phyloP scores from a whole-genome alignment of 1,140 invertebrate genomes.

The Oryzaephilus surinamensis region DNA sequence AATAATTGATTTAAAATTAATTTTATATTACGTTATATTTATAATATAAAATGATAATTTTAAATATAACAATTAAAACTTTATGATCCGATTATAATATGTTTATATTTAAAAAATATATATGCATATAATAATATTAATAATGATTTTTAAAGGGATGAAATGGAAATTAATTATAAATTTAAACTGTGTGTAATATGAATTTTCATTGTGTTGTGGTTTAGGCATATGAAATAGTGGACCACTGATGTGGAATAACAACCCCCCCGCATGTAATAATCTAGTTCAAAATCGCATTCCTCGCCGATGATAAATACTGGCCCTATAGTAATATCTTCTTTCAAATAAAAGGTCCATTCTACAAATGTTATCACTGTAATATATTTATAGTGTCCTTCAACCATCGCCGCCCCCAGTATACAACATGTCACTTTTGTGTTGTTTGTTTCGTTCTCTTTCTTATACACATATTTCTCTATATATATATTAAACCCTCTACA shows the following conservation, averaged over 20 bases:
- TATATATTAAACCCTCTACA: not conserved
- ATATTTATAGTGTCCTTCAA: slow-evolving; percentile 23
- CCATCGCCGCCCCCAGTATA: slow-evolving; percentile 11
- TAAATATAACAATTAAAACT: too few relatives aligned
- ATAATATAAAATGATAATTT: too few relatives aligned
- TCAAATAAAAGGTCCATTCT: slow-evolving; percentile 20
- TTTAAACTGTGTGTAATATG: too few relatives aligned
- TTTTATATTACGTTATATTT: too few relatives aligned
- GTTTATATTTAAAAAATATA: too few relatives aligned
- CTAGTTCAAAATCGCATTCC: slow-evolving; percentile 22
- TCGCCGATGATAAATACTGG: slow-evolving; percentile 23
- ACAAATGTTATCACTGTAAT: slow-evolving; percentile 23
- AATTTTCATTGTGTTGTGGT: slow-evolving; percentile 7
- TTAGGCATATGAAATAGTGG: slow-evolving; percentile 11
- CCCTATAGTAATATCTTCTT: slow-evolving; percentile 12
- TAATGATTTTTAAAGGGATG: too few relatives aligned
- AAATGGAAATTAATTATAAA: slow-evolving; percentile 12
- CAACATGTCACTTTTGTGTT: too few relatives aligned
- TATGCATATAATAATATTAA: too few relatives aligned
- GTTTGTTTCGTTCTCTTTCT: too few relatives aligned
- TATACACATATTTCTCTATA: too few relatives aligned
- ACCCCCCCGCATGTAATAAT: slow-evolving; percentile 16
- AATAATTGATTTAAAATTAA: too few relatives aligned
- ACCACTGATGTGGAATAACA: slow-evolving; percentile 12
- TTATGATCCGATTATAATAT: too few relatives aligned